Conservation (phyloP, 1,140 invertebrate species). For the Sarcophaga peregrina region DNA sequence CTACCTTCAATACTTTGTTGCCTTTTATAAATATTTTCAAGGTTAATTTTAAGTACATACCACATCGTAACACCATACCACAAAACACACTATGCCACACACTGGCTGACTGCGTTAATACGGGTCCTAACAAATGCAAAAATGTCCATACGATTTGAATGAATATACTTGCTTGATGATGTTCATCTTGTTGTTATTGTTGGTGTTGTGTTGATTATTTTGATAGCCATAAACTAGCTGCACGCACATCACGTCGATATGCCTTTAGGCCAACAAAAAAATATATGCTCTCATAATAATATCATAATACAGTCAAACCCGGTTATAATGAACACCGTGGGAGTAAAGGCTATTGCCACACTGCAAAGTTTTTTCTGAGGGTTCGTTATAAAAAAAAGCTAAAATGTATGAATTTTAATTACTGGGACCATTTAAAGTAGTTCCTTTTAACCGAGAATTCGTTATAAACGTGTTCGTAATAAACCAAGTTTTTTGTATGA, state of each 20-base stretch:
- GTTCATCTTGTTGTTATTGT: background rate
- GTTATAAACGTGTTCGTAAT: too few relatives aligned
- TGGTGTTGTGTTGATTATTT: background rate
- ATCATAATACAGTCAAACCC: conserved; percentile 13
- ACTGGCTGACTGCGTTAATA: background rate
- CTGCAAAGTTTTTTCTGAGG: too few relatives aligned
- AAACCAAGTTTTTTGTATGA: too few relatives aligned
- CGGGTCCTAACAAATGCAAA: background rate
- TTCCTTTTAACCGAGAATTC: too few relatives aligned
- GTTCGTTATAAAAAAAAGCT: too few relatives aligned
- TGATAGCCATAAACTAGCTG: conserved; percentile 21
- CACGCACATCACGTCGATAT: conserved; percentile 18
- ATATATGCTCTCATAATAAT: background rate
- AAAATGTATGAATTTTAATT: too few relatives aligned
- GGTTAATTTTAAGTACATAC: conserved; percentile 25
- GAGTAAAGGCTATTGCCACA: too few relatives aligned
- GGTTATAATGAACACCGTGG: too few relatives aligned
- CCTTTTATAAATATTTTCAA: conserved; percentile 16
- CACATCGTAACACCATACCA: background rate
- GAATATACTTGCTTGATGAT: background rate
- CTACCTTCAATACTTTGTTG: conserved; percentile 14
- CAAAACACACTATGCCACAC: background rate
- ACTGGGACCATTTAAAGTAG: too few relatives aligned
- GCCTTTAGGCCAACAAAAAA: background rate
- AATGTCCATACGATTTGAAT: background rate